Conservation (phyloP, 1,140 invertebrate genomes). For the Lasioglossum albipes region DNA sequence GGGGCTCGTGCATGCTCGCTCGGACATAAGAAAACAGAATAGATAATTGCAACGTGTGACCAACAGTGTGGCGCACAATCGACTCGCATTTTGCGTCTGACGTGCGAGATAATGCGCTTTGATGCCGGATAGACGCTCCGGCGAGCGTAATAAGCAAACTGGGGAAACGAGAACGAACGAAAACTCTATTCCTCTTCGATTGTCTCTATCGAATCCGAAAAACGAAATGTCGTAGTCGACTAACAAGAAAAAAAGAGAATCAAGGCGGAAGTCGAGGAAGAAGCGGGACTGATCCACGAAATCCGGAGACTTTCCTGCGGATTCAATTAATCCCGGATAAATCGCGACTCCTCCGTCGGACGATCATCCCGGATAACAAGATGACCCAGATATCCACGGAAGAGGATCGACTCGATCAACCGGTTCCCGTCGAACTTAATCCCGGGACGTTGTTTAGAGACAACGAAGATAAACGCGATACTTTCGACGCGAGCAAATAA, state of each 20-base stretch:
- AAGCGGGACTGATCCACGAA: not conserved
- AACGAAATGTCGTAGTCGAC: no score
- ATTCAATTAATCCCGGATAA: slow-evolving; percentile 8
- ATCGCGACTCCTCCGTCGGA: not conserved
- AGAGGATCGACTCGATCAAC: not conserved
- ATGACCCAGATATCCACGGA: slow-evolving; percentile 1
- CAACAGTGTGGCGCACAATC: not conserved
- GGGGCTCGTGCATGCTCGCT: not conserved
- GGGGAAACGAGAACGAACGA: no score
- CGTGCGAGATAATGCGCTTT: no score
- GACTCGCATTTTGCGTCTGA: no score
- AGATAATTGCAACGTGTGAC: not conserved
- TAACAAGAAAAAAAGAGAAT: not conserved
- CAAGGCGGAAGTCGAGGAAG: not conserved
- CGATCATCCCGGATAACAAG: slow-evolving; percentile 24
- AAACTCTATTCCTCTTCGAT: no score
- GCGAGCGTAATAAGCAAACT: no score
- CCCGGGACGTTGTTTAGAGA: not conserved
- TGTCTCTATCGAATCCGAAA: no score
- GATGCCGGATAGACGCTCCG: no score
- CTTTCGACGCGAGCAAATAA: slow-evolving; percentile 43
- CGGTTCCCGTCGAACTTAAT: not conserved
- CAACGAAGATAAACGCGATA: slow-evolving; percentile 3
- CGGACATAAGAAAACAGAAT: not conserved
- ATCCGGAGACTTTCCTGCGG: not conserved